These are phyloP conservation scores for Drosophila willistoni DNA, from an alignment of 1,140 invertebrate species.

Conservation along the genomic window DNA sequence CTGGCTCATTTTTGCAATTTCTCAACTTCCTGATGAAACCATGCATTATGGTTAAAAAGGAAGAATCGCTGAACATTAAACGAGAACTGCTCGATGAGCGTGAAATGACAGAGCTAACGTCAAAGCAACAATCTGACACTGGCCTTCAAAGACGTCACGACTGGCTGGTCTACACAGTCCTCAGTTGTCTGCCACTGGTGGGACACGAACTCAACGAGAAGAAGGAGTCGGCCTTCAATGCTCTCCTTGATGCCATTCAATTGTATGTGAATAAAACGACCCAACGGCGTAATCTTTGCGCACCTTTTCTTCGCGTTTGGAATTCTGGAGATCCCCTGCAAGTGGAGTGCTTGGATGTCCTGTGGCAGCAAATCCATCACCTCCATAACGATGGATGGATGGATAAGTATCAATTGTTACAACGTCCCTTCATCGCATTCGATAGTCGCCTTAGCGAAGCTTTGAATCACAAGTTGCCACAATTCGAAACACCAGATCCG, in stretches of 20 bases:
- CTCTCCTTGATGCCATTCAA: constrained; percentile 94
- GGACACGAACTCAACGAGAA: constrained; percentile 97
- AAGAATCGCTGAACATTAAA: constrained; percentile 87
- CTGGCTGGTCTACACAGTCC: constrained; percentile 96
- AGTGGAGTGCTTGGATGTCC: constrained; percentile 98
- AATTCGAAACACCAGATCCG: constrained; percentile 84
- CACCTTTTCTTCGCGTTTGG: constrained; percentile 93
- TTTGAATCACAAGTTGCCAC: constrained; percentile 95
- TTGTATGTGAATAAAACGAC: constrained; percentile 93
- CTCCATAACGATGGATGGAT: constrained; percentile 96
- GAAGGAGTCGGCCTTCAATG: constrained; percentile 95
- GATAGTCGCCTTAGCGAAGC: constrained; percentile 96
- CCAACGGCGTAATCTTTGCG: constrained; percentile 88
- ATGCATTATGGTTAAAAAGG: constrained; percentile 86
- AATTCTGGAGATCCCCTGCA: constrained; percentile 87
- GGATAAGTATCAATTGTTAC: constrained; percentile 89
- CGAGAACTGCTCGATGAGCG: constrained; percentile 96
- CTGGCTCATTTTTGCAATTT: constrained; percentile 93
- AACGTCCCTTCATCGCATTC: constrained; percentile 96
- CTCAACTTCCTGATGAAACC: constrained; percentile 96
- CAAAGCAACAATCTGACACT: not conserved
- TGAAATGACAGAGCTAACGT: constrained; percentile 69
- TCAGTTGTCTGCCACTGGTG: constrained; percentile 96
- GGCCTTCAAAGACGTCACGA: constrained; percentile 94
- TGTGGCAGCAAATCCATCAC: constrained; percentile 97